A percentile compares a stretch with the other conserved stretches of the same genome.
Evolutionary conservation across 2,888 invertebrate genomes (phyloP).

Genomic region (Euplagia quadripunctaria): DNA sequence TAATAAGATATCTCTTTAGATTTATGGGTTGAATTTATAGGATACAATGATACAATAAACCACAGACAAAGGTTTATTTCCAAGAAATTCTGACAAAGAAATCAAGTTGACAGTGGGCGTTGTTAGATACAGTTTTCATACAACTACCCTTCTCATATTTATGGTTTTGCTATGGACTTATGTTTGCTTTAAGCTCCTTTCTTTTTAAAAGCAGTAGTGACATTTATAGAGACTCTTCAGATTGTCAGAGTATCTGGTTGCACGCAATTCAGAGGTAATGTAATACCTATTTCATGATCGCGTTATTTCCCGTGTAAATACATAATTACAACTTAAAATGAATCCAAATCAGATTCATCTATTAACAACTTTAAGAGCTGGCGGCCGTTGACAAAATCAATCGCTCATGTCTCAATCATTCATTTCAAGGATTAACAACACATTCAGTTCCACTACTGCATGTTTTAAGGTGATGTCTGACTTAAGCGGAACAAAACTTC

Average conservation of each 20-base stretch:
- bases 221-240: no score
- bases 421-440: neutral
- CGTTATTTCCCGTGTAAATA: no score
- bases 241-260: no score
- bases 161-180: no score
- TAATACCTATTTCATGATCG: no score
- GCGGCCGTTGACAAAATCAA: neutral
- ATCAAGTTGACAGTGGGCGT: neutral
- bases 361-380: neutral
- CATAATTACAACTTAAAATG: neutral
- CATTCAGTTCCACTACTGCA: neutral
- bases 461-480: neutral
- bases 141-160: neutral
- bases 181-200: no score
- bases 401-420: neutral
- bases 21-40: neutral
- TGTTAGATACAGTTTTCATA: neutral
- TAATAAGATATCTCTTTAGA: no score
- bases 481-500: neutral
- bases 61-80: neutral
- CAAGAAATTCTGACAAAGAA: neutral
- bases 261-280: no score
- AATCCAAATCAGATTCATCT: neutral
- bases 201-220: no score
- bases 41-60: neutral